Conservation (phyloP, 2,888 invertebrate species). For the Synergus gifuensis region DNA sequence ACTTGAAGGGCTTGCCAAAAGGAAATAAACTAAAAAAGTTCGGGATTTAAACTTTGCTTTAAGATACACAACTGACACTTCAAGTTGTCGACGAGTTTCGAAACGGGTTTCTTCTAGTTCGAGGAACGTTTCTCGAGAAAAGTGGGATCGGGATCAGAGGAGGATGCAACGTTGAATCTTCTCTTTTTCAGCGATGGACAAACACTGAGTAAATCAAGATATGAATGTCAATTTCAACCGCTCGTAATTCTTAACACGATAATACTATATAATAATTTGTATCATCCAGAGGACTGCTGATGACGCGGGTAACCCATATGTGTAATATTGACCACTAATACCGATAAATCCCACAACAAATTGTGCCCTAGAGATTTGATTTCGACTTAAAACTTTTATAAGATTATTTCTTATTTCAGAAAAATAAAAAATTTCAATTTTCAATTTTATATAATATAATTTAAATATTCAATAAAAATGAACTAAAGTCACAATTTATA, state of each 20-base stretch:
- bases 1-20: slow-evolving; percentile 19
- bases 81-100: slow-evolving; percentile 23
- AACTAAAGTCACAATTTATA: not conserved
- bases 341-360: not conserved
- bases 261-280: slow-evolving; percentile 39
- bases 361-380: slow-evolving; percentile 13
- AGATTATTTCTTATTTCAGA: not conserved
- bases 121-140: slow-evolving; percentile 19
- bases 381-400: not conserved
- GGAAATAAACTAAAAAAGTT: not conserved
- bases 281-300: slow-evolving; percentile 28
- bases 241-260: slow-evolving; percentile 39
- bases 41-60: slow-evolving; percentile 12
- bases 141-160: slow-evolving; percentile 7
- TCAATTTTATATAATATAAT: too few relatives aligned
- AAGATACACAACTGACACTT: slow-evolving; percentile 26
- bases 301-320: slow-evolving; percentile 22
- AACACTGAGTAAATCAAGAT: slow-evolving; percentile 39
- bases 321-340: slow-evolving; percentile 15
- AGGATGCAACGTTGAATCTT: slow-evolving; percentile 3
- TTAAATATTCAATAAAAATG: not conserved
- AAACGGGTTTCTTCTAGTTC: slow-evolving; percentile 32
- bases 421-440: not conserved
- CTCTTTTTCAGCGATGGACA: slow-evolving; percentile 20
- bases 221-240: slow-evolving; percentile 41